phyloP scores from a whole-genome alignment of 2,888 invertebrate species.

The Drymonia ruficornis region DNA sequence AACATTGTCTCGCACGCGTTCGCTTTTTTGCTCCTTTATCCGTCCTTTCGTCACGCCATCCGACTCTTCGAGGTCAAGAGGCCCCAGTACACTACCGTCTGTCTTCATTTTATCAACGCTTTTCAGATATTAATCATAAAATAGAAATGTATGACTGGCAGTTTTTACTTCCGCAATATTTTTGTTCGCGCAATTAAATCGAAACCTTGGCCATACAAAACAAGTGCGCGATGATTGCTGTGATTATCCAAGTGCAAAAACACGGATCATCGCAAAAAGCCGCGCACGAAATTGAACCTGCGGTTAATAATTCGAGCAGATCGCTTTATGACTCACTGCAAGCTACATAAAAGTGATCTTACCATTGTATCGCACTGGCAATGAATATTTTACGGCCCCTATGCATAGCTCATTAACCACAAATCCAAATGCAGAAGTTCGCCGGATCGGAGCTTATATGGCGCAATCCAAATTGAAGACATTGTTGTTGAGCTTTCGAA shows the following conservation, averaged over 20 bases:
- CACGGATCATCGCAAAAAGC: constrained; percentile 49
- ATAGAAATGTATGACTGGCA: constrained; percentile 33
- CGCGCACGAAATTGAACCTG: constrained; percentile 49
- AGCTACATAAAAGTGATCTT: constrained; percentile 53
- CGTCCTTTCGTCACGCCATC: constrained; percentile 61
- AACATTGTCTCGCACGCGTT: constrained; percentile 41
- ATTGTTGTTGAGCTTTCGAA: constrained; percentile 32
- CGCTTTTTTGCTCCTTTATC: constrained; percentile 50
- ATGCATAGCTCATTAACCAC: constrained; percentile 45
- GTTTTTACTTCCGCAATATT: constrained; percentile 42
- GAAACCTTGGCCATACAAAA: constrained; percentile 24
- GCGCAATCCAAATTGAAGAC: constrained; percentile 35
- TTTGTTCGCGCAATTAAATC: constrained; percentile 37
- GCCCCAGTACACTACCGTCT: constrained; percentile 46
- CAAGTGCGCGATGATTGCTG: constrained; percentile 47
- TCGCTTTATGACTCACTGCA: constrained; percentile 59
- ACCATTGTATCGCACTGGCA: constrained; percentile 34
- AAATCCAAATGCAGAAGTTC: constrained; percentile 47
- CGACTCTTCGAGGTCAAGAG: constrained; percentile 59
- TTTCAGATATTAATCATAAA: constrained; percentile 25
- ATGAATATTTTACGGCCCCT: constrained; percentile 45
- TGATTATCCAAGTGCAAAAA: constrained; percentile 46
- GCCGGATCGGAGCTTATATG: constrained; percentile 36
- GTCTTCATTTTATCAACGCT: constrained; percentile 41
- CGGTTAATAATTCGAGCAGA: constrained; percentile 64